Base-by-base conservation (phyloP, 2,797 vertebrate genomes). In the Bovichtus variegatus region DNA sequence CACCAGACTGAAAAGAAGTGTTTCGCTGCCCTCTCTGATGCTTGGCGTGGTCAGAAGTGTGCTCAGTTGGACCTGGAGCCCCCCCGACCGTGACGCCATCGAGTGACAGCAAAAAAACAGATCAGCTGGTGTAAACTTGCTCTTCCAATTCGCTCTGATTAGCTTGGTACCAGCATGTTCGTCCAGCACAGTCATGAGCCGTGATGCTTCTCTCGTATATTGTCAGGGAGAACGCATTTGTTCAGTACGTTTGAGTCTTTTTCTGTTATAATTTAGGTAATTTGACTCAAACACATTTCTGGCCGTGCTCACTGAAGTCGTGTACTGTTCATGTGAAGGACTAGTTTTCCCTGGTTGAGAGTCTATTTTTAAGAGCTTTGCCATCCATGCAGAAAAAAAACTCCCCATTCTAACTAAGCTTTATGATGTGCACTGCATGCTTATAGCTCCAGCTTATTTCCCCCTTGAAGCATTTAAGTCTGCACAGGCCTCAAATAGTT, bases 401-500 rank as follows among this genome's bases (percentile, higher is more conserved):
- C 78, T 63, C 23, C 60, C 61, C 59, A 23, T 87, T 82, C 75
- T 76, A 82, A 86, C 82, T 87, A 82, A 87, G 87, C 81, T 87
- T 78, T 79, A 86, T 89, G 80, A 84, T 88, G 87, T 85, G 82
- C 80, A 70, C 84, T 84, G 86, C 90, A 88, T 91, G 89, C 87
- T 85, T 87, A 89, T 72, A 87, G 78, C 85, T 82, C 54, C 76
- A 76, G 86, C 90, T 92, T 90, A 90, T 89, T 82, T 82, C 87
- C 83, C 76, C 82, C 84, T 89, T 85, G 76, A 89, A 93, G 85
- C 89, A 85, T 92, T 92, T 92, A 86, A 88, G 90, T 89, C 88
- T 80, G 76, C 87, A 88, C 87, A 84, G 88, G 87, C 87, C 88
- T 92, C 87, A 88, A 91, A 93, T 91, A 92, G 92, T 92, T 92